These are phyloP conservation scores for Plebejus anna DNA, from an alignment of 2,888 invertebrate species.

Conservation along the genomic window DNA sequence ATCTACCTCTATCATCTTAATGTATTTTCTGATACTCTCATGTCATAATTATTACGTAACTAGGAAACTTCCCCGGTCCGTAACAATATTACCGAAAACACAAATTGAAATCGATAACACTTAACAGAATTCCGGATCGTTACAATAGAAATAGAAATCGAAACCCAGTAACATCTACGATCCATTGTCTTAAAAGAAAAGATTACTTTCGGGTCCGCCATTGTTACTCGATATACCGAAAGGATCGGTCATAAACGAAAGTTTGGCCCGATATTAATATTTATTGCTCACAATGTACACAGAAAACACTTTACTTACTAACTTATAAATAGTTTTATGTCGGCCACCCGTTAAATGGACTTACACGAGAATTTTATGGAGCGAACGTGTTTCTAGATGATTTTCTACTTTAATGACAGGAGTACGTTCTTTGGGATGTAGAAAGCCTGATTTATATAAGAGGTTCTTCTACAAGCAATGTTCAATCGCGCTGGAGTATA, in stretches of 20 bases:
- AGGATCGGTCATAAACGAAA: constrained; percentile 61
- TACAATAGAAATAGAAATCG: constrained; percentile 37
- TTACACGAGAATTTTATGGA: constrained; percentile 53
- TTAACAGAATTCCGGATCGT: constrained; percentile 18
- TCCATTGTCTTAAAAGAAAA: constrained; percentile 39
- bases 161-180: constrained; percentile 29
- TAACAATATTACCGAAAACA: background rate
- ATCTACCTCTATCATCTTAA: too few relatives aligned
- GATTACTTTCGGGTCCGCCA: constrained; percentile 52
- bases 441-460: background rate
- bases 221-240: constrained; percentile 49
- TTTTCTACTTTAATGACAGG: constrained; percentile 25
- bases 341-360: constrained; percentile 66
- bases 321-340: constrained; percentile 73
- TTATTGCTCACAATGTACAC: constrained; percentile 63
- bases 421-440: background rate
- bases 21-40: background rate
- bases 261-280: constrained; percentile 68
- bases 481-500: background rate
- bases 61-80: background rate
- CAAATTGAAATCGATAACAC: constrained; percentile 12
- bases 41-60: background rate
- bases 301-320: constrained; percentile 58
- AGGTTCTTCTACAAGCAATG: background rate
- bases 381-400: constrained; percentile 31